Conservation (phyloP, 2,113 vertebrate species). For the Crotalus helleri region DNA sequence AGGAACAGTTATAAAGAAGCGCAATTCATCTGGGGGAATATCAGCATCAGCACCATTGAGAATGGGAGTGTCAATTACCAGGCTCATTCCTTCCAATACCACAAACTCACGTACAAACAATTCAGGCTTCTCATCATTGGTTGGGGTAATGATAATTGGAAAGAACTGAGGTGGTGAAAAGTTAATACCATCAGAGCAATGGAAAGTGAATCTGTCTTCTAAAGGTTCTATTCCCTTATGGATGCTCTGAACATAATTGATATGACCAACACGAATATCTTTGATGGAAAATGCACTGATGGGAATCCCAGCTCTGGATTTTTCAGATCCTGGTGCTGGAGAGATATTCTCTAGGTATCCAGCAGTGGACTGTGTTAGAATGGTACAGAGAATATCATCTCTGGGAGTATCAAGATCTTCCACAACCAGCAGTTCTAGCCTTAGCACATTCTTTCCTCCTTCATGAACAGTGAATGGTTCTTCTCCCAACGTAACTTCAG, state of each 20-base stretch:
- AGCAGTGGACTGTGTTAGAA: slow-evolving; percentile 60
- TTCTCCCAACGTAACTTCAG: slow-evolving; percentile 68
- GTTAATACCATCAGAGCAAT: slow-evolving; percentile 66
- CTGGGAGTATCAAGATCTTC: slow-evolving; percentile 60
- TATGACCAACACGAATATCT: slow-evolving; percentile 47
- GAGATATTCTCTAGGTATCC: slow-evolving; percentile 70
- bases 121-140: slow-evolving; percentile 65
- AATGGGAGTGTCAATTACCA: slow-evolving; percentile 63
- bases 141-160: slow-evolving; percentile 60
- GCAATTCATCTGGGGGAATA: slow-evolving; percentile 55
- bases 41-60: slow-evolving; percentile 62
- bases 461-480: slow-evolving; percentile 73
- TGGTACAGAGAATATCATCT: slow-evolving; percentile 64
- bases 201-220: slow-evolving; percentile 63
- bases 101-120: slow-evolving; percentile 59
- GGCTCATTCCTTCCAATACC: slow-evolving; percentile 69
- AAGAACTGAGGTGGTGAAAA: slow-evolving; percentile 62
- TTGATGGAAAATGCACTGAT: slow-evolving; percentile 68
- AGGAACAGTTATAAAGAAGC: slow-evolving; percentile 57
- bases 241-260: slow-evolving; percentile 70
- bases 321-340: slow-evolving; percentile 62
- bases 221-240: slow-evolving; percentile 62
- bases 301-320: slow-evolving; percentile 52
- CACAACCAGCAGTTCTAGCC: slow-evolving; percentile 49
- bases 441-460: slow-evolving; percentile 78